A percentile compares a stretch with the other conserved stretches of the same genome.
These are phyloP conservation scores for Mus pahari DNA, from an alignment of 2,113 vertebrate genomes.

Conservation along the genomic window DNA sequence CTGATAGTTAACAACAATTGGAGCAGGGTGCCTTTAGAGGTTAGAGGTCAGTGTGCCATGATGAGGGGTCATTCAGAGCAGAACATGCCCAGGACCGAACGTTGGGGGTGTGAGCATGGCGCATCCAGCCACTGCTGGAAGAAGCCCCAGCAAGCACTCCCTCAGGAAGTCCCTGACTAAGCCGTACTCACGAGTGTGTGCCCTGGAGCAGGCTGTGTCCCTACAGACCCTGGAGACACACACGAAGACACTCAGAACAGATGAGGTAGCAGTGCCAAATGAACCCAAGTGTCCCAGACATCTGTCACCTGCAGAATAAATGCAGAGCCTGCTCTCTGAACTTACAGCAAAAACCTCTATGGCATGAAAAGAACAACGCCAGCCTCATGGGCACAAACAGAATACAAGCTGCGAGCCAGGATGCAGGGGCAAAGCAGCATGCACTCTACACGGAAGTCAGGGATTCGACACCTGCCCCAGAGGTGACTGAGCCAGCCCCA, in stretches of 20 bases:
- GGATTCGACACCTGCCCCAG: conserved; percentile 3
- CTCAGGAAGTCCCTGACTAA: accelerated
- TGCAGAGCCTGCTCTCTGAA: no score
- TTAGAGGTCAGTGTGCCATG: background rate
- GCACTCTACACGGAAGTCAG: conserved; percentile 15
- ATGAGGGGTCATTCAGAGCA: background rate
- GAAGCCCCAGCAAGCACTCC: background rate
- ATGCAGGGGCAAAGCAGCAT: background rate
- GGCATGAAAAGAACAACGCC: background rate
- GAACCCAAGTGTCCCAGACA: background rate
- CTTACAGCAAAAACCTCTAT: accelerated
- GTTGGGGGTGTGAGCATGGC: background rate
- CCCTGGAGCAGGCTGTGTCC: background rate
- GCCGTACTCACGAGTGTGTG: no score
- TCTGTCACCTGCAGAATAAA: background rate
- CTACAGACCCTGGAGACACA: background rate
- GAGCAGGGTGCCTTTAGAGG: background rate
- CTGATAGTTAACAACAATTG: background rate
- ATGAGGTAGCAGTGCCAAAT: background rate
- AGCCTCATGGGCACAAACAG: background rate
- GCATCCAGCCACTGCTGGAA: background rate
- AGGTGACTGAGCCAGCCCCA: conserved; percentile 1
- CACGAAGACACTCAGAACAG: background rate
- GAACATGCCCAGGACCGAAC: background rate
- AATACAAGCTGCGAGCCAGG: background rate